These are phyloP conservation scores for Azemiops feae DNA, from an alignment of 2,113 vertebrate genomes.

Conservation along the genomic window DNA sequence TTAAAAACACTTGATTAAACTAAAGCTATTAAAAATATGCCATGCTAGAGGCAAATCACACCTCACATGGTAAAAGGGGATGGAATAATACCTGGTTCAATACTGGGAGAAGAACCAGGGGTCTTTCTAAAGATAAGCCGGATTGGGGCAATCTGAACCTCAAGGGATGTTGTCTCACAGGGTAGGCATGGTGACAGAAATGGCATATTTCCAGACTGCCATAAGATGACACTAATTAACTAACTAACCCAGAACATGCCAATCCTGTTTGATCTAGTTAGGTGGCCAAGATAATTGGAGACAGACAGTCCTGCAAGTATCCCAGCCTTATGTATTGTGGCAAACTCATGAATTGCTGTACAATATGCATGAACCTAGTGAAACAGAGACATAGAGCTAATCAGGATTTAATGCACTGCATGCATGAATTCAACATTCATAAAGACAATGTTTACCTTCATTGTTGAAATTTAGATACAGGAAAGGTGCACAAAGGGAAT, in stretches of 20 bases:
- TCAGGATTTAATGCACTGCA: neutral
- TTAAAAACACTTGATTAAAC: neutral
- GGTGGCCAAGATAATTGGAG: neutral
- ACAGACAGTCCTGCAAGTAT: neutral
- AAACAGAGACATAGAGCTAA: neutral
- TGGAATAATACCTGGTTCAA: neutral
- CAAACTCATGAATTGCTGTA: neutral
- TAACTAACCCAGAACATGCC: neutral
- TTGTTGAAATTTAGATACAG: conserved; percentile 98
- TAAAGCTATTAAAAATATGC: neutral
- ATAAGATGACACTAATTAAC: neutral
- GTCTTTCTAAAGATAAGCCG: neutral
- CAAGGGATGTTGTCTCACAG: neutral
- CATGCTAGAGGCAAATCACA: neutral
- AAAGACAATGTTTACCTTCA: conserved; percentile 79
- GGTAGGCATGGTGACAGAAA: neutral
- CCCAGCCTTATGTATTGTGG: neutral
- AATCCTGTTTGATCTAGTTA: neutral
- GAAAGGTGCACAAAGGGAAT: conserved; percentile 96
- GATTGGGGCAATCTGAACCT: neutral
- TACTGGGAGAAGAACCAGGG: neutral
- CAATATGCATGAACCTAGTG: neutral
- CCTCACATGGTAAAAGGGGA: neutral
- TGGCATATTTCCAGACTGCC: neutral
- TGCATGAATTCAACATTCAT: neutral